These are phyloP conservation scores for Schizopygopsis malacanthus DNA, from an alignment of 2,797 vertebrate species.

Conservation along the genomic window DNA sequence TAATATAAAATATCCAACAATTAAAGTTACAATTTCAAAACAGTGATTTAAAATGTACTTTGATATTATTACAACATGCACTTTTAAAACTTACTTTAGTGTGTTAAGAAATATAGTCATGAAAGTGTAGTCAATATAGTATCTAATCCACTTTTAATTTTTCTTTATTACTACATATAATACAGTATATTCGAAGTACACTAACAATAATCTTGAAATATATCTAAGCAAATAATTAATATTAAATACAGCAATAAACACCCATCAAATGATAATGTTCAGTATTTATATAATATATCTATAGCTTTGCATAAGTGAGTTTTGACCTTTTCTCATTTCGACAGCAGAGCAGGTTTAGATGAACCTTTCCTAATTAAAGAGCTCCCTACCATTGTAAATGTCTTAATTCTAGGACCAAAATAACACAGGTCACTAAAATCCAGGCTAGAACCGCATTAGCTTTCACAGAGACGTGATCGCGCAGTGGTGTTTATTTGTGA, in stretches of 20 bases:
- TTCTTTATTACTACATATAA: too few relatives aligned
- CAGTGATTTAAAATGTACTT: neutral
- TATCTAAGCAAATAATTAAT: neutral
- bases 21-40: neutral
- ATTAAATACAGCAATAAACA: constrained; percentile 1
- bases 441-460: constrained; percentile 55
- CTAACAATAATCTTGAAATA: neutral
- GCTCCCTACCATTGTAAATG: neutral
- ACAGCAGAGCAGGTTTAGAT: neutral
- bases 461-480: constrained; percentile 44
- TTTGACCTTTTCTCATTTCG: constrained; percentile 1
- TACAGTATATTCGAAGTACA: neutral
- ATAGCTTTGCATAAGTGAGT: neutral
- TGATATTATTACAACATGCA: neutral
- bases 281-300: neutral
- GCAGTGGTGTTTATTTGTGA: constrained; percentile 66
- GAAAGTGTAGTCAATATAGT: neutral
- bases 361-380: constrained; percentile 37
- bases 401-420: constrained; percentile 39
- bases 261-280: neutral
- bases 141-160: neutral
- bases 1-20: neutral
- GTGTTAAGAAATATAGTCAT: neutral
- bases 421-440: constrained; percentile 58
- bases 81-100: neutral